A percentile compares a stretch with the other conserved stretches of the same genome.
These are phyloP conservation scores for Anoncus sp. DNA, from an alignment of 2,888 invertebrate genomes.

Conservation along the genomic window DNA sequence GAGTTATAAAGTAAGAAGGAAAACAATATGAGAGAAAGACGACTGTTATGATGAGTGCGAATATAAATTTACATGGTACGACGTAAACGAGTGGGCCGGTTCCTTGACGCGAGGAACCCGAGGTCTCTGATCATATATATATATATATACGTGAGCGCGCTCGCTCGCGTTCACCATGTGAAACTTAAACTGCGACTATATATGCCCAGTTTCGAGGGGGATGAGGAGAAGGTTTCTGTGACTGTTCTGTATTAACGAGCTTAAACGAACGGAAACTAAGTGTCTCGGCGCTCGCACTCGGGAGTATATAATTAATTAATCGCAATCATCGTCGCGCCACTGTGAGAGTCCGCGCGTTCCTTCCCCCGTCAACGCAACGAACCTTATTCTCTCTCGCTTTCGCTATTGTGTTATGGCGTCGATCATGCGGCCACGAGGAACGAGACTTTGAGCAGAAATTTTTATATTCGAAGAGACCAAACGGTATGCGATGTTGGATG, in stretches of 20 bases:
- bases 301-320: slow-evolving; percentile 83
- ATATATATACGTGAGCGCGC: not conserved
- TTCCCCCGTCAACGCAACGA: slow-evolving; percentile 37
- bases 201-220: slow-evolving; percentile 24
- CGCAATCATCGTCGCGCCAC: slow-evolving; percentile 70
- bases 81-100: slow-evolving; percentile 79
- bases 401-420: slow-evolving; percentile 26
- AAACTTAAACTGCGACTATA: slow-evolving; percentile 49
- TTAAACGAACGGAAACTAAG: slow-evolving; percentile 83
- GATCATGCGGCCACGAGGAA: slow-evolving; percentile 40
- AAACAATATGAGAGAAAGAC: slow-evolving; percentile 8
- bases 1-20: slow-evolving; percentile 22
- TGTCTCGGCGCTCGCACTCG: slow-evolving; percentile 79
- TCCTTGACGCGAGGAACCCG: slow-evolving; percentile 69
- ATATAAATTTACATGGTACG: slow-evolving; percentile 79
- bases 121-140: slow-evolving; percentile 53
- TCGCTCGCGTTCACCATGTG: slow-evolving; percentile 53
- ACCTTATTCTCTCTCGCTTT: slow-evolving; percentile 37
- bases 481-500: not conserved
- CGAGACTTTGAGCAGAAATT: slow-evolving; percentile 33
- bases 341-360: slow-evolving; percentile 51
- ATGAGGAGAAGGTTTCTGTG: slow-evolving; percentile 54
- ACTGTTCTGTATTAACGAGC: slow-evolving; percentile 80
- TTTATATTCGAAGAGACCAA: not conserved
- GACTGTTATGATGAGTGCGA: slow-evolving; percentile 26